Conservation (phyloP, 30 jellyfish, hydroid and myxozoan species). For the Hydractinia symbiolongicarpus region DNA sequence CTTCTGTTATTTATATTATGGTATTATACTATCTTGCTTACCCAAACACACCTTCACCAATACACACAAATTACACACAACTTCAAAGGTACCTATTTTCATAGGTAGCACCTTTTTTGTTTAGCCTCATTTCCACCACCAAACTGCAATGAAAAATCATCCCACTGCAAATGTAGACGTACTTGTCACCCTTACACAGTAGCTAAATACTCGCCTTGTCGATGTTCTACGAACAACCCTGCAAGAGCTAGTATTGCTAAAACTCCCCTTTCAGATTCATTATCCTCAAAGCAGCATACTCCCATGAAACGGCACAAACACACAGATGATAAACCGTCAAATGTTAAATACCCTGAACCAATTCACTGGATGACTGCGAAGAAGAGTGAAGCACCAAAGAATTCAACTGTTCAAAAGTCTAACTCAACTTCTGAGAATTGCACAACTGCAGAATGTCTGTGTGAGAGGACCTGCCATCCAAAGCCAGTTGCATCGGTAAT, state of each 20-base stretch:
- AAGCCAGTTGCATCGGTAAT: constrained; percentile 38
- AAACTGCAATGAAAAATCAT: constrained; percentile 15
- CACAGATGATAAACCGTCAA: not conserved
- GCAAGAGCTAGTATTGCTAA: not conserved
- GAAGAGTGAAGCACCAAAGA: constrained; percentile 24
- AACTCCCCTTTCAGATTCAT: constrained; percentile 2
- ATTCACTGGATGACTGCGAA: constrained; percentile 15
- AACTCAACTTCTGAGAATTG: constrained; percentile 33
- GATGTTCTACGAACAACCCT: constrained; percentile 14
- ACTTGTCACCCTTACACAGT: constrained; percentile 31
- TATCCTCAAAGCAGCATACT: not conserved
- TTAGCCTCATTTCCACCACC: constrained; percentile 44
- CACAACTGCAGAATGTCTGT: constrained; percentile 61
- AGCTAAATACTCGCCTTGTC: constrained; percentile 21
- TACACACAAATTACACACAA: constrained; percentile 4
- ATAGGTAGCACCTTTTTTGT: constrained; percentile 7
- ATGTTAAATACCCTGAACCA: constrained; percentile 28
- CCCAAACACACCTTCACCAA: not conserved
- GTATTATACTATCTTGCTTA: too few relatives aligned
- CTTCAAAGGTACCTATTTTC: not conserved
- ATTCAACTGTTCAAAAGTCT: constrained; percentile 22
- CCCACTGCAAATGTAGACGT: constrained; percentile 20
- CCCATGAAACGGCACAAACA: constrained; percentile 1
- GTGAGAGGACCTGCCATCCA: constrained; percentile 57
- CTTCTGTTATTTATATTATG: too few relatives aligned